These are phyloP conservation scores for Drosophila yooni DNA, from an alignment of 2,888 invertebrate genomes.

Conservation along the genomic window DNA sequence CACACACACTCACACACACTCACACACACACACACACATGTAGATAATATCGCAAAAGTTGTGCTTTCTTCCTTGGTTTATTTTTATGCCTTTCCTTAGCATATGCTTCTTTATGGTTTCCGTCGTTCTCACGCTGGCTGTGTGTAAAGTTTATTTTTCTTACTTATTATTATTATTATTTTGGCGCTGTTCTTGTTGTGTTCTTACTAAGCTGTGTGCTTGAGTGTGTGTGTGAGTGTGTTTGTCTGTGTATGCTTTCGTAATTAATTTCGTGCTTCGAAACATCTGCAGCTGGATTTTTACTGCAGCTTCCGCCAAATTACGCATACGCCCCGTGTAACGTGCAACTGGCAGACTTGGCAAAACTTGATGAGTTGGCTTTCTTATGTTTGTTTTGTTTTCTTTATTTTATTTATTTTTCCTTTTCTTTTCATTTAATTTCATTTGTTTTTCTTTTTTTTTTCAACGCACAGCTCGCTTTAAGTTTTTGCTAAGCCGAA, in stretches of 20 bases:
- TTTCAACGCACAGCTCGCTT: constrained; percentile 26
- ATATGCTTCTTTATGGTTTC: constrained; percentile 72
- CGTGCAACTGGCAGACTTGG: constrained; percentile 36
- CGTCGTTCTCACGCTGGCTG: constrained; percentile 21
- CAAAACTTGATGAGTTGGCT: constrained; percentile 67
- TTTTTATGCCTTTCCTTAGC: constrained; percentile 74
- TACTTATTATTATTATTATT: constrained; percentile 75
- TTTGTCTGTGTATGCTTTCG: constrained; percentile 56
- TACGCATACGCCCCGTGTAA: constrained; percentile 71
- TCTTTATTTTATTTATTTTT: constrained; percentile 34
- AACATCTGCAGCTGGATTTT: constrained; percentile 81
- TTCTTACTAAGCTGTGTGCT: constrained; percentile 27
- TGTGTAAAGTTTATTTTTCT: constrained; percentile 79
- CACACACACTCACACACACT: constrained; percentile 4
- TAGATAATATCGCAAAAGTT: constrained; percentile 70
- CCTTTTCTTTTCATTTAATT: constrained; percentile 2
- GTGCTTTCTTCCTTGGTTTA: constrained; percentile 50
- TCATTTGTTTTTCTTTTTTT: constrained; percentile 4
- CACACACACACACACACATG: constrained; percentile 31
- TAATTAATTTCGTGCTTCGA: constrained; percentile 80
- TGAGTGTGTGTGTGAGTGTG: constrained; percentile 27
- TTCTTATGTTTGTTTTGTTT: constrained; percentile 36
- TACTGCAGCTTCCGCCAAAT: constrained; percentile 73
- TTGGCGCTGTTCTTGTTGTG: constrained; percentile 48
- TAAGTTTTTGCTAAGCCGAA: constrained; percentile 37